Base-by-base conservation (phyloP, 2,113 vertebrate species). In the Pseudonaja textilis region DNA sequence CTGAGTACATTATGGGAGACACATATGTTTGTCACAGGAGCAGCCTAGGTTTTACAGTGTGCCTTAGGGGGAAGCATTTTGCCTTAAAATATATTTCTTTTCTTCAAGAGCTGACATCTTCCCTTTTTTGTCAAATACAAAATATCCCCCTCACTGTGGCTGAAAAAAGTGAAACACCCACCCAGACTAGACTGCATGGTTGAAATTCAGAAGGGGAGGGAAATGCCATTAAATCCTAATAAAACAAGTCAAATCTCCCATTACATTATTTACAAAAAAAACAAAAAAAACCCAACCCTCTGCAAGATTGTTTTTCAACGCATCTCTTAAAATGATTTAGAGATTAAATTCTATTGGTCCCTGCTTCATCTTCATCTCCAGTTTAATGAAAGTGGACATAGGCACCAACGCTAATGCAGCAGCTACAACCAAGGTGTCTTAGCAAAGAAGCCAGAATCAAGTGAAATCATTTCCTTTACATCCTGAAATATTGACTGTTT, bases 81-180 rank as follows among this genome's bases (percentile, higher is more conserved):
- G 93, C 93, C 94, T 94, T 92, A 94, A 94, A 93, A 95, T 97
- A 95, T 94, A 96, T 95, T 90, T 90, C 95, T 96, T 93, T 92
- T 94, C 91, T 95, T 94, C 93, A 93, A 95, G 91, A 95, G 93
- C 95, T 91, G 92, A 95, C 94, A 96, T 64, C 86, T 95, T 93
- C 91, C 93, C 90, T 47, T 90, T 55, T 81, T 96, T 91, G 94
- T 89, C 90, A 89, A 85, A 91, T 96, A 95, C 92, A 95, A 96
- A 93, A 93, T 34, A 20, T 59, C 74, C 86, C 90, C 64, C 93
- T 56, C 61, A 26, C 74, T 47, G n/a, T 64, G 25, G 47, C 8
- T 90, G 57, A 64, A 94, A 29, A 87, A 89, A 0, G 5, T 93
- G 91, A 91, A 95, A 89, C 88, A 93, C 93, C 90, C 88, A 93